A percentile compares a stretch with the other conserved stretches of the same genome.
phyloP scores from a whole-genome alignment of 1,140 invertebrate genomes.

The Liolophura sinensis region DNA sequence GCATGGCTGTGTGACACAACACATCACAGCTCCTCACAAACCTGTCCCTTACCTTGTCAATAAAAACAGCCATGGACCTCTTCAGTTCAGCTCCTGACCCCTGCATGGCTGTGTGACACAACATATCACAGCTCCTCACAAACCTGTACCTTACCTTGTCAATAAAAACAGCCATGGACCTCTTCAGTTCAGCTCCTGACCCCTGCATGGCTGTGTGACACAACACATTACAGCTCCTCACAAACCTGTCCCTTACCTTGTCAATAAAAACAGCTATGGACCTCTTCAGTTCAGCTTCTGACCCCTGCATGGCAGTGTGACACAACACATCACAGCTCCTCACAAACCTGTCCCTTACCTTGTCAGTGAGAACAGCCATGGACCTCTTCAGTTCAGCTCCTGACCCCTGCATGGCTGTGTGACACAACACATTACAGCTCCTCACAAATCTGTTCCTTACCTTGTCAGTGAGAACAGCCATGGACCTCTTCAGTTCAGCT shows the following conservation, averaged over 20 bases:
- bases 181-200: slow-evolving; percentile 16
- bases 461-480: slow-evolving; percentile 23
- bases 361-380: slow-evolving; percentile 22
- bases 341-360: slow-evolving; percentile 14
- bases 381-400: slow-evolving; percentile 14
- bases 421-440: slow-evolving; percentile 34
- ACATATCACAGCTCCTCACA: slow-evolving; percentile 23
- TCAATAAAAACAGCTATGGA: too few relatives aligned
- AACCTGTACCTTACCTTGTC: slow-evolving; percentile 20
- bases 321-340: slow-evolving; percentile 1
- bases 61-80: slow-evolving; percentile 17
- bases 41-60: slow-evolving; percentile 21
- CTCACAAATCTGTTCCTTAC: slow-evolving; percentile 13
- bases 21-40: too few relatives aligned
- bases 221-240: slow-evolving; percentile 27
- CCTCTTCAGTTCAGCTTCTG: too few relatives aligned
- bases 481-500: slow-evolving; percentile 16
- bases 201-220: slow-evolving; percentile 29
- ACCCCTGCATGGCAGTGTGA: slow-evolving; percentile 1
- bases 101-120: slow-evolving; percentile 28
- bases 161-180: slow-evolving; percentile 17
- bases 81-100: slow-evolving; percentile 22
- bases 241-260: too few relatives aligned
- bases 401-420: slow-evolving; percentile 24
- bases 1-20: slow-evolving; percentile 12